phyloP scores from a whole-genome alignment of 2,797 vertebrate genomes.

The Simalia tracyae region DNA sequence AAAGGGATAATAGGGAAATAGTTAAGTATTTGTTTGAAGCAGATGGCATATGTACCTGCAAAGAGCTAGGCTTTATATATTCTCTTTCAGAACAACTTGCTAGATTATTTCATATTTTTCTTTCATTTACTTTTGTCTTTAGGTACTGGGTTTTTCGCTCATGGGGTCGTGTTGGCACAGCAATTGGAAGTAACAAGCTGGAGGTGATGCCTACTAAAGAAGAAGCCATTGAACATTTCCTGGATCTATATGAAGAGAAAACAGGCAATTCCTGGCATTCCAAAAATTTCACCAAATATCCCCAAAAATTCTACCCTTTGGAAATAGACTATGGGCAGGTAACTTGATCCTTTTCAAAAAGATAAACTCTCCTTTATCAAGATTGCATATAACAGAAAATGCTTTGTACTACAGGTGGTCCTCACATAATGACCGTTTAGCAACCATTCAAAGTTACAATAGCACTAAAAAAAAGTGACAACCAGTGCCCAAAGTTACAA shows the following conservation, averaged over 20 bases:
- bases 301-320: constrained; percentile 96
- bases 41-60: background rate
- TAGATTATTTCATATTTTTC: background rate
- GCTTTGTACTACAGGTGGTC: too few species aligned
- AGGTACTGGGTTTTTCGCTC: constrained; percentile 99
- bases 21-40: background rate
- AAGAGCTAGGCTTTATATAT: background rate
- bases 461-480: too few species aligned
- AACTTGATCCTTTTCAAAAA: constrained; percentile 31
- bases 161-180: constrained; percentile 96
- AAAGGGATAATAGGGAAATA: background rate
- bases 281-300: constrained; percentile 92
- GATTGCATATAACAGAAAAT: background rate
- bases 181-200: constrained; percentile 94
- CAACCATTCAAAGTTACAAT: too few species aligned
- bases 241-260: constrained; percentile 91
- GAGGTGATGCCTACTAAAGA: constrained; percentile 93
- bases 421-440: too few species aligned
- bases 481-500: too few species aligned
- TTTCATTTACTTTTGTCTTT: background rate
- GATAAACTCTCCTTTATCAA: background rate
- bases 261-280: constrained; percentile 92
- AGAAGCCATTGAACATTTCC: constrained; percentile 90
- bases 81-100: background rate
- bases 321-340: constrained; percentile 99